Conservation (phyloP, 2,888 invertebrate genomes). For the Diogma glabrata region DNA sequence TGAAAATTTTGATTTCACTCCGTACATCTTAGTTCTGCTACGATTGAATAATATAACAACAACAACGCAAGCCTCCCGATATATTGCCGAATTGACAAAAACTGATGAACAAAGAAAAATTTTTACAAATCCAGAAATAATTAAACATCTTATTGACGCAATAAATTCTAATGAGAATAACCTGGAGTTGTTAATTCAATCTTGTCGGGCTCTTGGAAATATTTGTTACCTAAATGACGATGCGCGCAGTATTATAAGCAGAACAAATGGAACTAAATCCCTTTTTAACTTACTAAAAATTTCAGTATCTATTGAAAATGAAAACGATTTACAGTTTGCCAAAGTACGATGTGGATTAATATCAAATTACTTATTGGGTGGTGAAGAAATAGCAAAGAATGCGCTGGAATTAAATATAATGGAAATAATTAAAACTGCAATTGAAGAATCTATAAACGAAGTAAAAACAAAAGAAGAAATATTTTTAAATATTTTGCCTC, state of each 20-base stretch:
- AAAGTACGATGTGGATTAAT: constrained; percentile 62
- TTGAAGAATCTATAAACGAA: constrained; percentile 39
- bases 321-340: constrained; percentile 41
- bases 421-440: constrained; percentile 41
- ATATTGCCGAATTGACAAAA: constrained; percentile 73
- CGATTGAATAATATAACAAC: constrained; percentile 40
- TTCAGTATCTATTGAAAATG: constrained; percentile 28
- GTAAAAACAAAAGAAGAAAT: constrained; percentile 45
- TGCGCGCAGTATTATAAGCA: constrained; percentile 43
- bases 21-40: constrained; percentile 29
- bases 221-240: constrained; percentile 79
- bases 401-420: constrained; percentile 45
- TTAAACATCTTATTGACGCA: constrained; percentile 45
- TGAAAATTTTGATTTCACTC: constrained; percentile 33
- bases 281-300: constrained; percentile 37
- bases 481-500: constrained; percentile 42
- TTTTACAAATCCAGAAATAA: constrained; percentile 50
- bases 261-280: constrained; percentile 40
- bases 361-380: constrained; percentile 67
- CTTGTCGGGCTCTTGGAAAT: constrained; percentile 75
- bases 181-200: constrained; percentile 53
- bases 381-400: constrained; percentile 51
- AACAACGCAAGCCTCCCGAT: constrained; percentile 48
- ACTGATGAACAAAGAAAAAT: constrained; percentile 59
- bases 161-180: constrained; percentile 29